Percentiles rank a stretch among this genome's conserved stretches.
Evolutionary conservation across 30 jellyfish, hydroid and myxozoan genomes (phyloP).

Genomic region (Pelagia noctiluca): DNA sequence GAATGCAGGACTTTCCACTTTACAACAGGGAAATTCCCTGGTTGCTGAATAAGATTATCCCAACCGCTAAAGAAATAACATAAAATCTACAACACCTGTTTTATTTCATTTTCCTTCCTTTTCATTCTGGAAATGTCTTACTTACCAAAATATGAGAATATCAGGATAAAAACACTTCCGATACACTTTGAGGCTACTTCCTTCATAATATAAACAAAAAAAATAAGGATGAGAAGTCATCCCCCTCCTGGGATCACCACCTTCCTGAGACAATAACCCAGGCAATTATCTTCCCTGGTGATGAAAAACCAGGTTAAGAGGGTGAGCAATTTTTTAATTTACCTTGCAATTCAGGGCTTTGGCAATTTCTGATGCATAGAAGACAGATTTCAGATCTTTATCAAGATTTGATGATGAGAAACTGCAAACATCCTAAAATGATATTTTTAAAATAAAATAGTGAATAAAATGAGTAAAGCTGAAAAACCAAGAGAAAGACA

Average conservation of each 20-base stretch:
- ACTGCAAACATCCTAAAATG: constrained; percentile 64
- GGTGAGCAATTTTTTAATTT: neutral
- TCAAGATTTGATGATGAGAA: constrained; percentile 51
- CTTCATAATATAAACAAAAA: no score
- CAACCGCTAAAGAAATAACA: no score
- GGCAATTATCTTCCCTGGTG: neutral
- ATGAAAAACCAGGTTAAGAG: neutral
- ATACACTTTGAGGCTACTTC: neutral
- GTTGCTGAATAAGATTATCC: no score
- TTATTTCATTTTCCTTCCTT: no score
- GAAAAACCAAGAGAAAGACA: neutral
- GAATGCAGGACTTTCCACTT: neutral
- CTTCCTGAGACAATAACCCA: neutral
- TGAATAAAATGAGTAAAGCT: neutral
- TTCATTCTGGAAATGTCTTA: neutral
- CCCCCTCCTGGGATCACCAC: no score
- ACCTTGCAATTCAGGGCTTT: constrained; percentile 87
- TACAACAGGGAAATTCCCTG: neutral
- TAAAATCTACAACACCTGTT: neutral
- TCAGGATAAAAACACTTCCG: neutral
- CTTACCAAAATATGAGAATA: neutral
- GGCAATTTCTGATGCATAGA: constrained; percentile 74
- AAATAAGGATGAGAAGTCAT: no score
- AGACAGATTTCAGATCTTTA: constrained; percentile 48
- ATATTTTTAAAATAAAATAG: neutral